Percentiles rank a stretch among this genome's conserved stretches.
Conservation (phyloP, 2,888 invertebrate genomes). For the Pyrgus malvae region DNA sequence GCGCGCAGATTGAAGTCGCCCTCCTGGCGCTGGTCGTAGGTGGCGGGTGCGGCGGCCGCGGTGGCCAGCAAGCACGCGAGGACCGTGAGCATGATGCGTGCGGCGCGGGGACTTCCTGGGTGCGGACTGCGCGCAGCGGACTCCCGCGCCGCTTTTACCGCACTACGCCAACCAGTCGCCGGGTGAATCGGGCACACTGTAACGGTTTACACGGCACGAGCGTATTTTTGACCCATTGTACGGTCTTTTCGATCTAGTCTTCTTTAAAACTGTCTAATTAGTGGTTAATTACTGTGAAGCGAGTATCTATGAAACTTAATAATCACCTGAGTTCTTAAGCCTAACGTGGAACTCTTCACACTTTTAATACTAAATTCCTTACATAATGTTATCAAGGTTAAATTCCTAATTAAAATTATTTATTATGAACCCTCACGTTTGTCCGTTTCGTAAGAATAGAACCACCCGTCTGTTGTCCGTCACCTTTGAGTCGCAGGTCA, state of each 20-base stretch:
- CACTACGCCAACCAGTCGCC: constrained; percentile 68
- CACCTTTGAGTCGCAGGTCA: too few relatives aligned
- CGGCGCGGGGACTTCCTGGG: constrained; percentile 48
- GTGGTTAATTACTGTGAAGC: background rate
- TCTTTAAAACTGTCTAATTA: background rate
- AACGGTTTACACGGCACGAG: constrained; percentile 71
- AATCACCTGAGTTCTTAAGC: too few relatives aligned
- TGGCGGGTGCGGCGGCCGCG: constrained; percentile 52
- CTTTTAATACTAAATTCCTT: too few relatives aligned
- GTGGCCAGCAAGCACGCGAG: constrained; percentile 51
- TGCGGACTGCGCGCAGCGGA: constrained; percentile 58
- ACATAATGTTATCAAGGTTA: too few relatives aligned
- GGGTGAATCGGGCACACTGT: constrained; percentile 72
- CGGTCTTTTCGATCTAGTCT: background rate
- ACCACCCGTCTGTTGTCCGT: too few relatives aligned
- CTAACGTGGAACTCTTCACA: too few relatives aligned
- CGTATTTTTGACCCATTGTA: constrained; percentile 30
- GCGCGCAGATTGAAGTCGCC: constrained; percentile 88
- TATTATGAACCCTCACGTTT: too few relatives aligned
- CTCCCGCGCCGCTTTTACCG: constrained; percentile 71
- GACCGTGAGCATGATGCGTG: constrained; percentile 59
- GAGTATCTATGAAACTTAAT: too few relatives aligned
- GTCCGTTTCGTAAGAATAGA: too few relatives aligned
- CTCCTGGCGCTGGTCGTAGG: constrained; percentile 88
- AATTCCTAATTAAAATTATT: too few relatives aligned